Evolutionary conservation across 2,888 invertebrate species (phyloP).

Genomic region (Prosapia bicincta): DNA sequence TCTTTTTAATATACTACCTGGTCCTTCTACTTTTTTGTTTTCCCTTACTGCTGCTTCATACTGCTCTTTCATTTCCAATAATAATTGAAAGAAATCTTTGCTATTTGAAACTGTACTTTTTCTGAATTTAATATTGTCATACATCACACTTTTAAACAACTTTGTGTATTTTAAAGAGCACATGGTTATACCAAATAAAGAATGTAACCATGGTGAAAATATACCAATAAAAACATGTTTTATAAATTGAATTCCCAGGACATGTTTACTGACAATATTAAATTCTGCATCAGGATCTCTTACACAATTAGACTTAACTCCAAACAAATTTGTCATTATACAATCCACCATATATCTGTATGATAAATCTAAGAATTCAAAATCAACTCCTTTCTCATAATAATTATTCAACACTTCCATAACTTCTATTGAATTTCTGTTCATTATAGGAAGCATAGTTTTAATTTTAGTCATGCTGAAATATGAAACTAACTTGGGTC

Average conservation of each 20-base stretch:
- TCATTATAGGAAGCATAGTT: background rate
- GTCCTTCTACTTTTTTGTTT: background rate
- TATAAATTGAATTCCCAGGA: background rate
- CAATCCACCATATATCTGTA: background rate
- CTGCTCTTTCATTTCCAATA: background rate
- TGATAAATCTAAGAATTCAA: background rate
- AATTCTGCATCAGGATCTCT: background rate
- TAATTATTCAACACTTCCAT: background rate
- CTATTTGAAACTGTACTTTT: background rate
- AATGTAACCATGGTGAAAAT: background rate
- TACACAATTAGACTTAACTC: background rate
- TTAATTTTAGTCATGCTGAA: conserved; percentile 4
- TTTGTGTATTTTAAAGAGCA: background rate
- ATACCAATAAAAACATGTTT: background rate
- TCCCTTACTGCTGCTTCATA: background rate
- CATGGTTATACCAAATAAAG: background rate
- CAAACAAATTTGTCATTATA: background rate
- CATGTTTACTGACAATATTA: background rate
- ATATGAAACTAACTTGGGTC: background rate
- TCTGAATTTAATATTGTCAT: background rate
- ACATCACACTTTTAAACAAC: background rate
- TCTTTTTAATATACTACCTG: no score
- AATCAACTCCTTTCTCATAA: background rate
- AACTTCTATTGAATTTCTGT: background rate
- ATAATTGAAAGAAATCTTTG: background rate